Evolutionary conservation across 2,888 invertebrate species (phyloP).

Genomic region (Melieria picta): DNA sequence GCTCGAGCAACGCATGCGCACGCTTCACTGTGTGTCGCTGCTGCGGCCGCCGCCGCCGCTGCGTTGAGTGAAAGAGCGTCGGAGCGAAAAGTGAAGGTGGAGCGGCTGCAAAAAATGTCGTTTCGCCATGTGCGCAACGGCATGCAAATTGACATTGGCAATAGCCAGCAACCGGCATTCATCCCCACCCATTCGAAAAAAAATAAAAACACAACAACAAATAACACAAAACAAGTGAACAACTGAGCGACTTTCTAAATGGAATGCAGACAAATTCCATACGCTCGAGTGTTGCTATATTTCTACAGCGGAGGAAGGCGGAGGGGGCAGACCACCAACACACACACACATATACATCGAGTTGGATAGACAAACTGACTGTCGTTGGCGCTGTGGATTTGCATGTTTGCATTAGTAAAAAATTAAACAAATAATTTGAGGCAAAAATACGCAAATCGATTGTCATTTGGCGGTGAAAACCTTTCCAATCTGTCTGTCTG

Average conservation of each 20-base stretch:
- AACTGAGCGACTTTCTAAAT: conserved; percentile 31
- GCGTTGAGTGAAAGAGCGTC: no score
- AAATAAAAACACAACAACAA: no score
- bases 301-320: neutral
- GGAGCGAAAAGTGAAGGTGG: no score
- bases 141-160: conserved; percentile 32
- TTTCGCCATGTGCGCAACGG: neutral
- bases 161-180: no score
- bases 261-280: conserved; percentile 19
- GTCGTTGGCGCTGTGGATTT: conserved; percentile 11
- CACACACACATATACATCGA: neutral
- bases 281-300: neutral
- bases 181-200: no score
- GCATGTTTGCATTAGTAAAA: conserved; percentile 46
- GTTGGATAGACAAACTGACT: conserved; percentile 24
- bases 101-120: no score
- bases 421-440: conserved; percentile 59
- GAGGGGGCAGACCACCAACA: neutral
- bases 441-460: conserved; percentile 60
- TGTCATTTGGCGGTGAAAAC: conserved; percentile 48
- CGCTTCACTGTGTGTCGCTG: no score
- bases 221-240: conserved; percentile 20
- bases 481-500: conserved; percentile 5
- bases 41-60: no score
- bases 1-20: conserved; percentile 15